phyloP scores from a whole-genome alignment of 2,797 vertebrate genomes.

The Macropus fuliginosus region DNA sequence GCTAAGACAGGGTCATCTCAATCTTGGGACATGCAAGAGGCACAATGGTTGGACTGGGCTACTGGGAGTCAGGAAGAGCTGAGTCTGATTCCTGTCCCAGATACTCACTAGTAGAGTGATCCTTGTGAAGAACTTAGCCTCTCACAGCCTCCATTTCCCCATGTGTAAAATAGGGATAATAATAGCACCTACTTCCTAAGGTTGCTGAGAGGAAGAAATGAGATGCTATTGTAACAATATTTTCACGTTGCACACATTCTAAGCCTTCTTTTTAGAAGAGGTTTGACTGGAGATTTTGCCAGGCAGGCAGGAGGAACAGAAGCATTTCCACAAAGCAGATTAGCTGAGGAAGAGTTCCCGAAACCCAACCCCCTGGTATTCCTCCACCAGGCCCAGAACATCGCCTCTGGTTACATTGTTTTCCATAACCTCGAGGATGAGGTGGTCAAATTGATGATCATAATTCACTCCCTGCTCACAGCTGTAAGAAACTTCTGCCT shows the following conservation, averaged over 20 bases:
- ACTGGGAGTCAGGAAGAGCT: not conserved
- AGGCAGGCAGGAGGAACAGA: not conserved
- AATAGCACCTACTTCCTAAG: not conserved
- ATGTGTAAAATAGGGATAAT: not conserved
- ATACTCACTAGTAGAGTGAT: not conserved
- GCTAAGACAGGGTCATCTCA: not conserved
- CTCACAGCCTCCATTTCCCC: not conserved
- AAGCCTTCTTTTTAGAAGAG: not conserved
- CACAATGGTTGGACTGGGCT: not conserved
- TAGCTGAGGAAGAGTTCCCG: not conserved
- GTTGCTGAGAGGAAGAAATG: not conserved
- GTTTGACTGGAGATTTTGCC: not conserved
- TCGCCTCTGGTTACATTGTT: not conserved
- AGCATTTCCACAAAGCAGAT: not conserved
- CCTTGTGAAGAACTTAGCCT: not conserved
- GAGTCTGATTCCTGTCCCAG: not conserved
- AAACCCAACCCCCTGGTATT: not conserved
- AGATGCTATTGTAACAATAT: not conserved
- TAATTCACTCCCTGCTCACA: not conserved
- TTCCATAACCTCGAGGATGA: not conserved
- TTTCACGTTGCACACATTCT: not conserved
- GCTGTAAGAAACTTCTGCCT: conserved; percentile 20
- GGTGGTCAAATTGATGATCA: not conserved
- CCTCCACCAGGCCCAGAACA: not conserved
- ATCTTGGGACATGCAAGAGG: too few species aligned